A percentile compares a stretch with the other conserved stretches of the same genome.
Conservation (phyloP, 2,888 invertebrate genomes). For the Desoria tigrina region DNA sequence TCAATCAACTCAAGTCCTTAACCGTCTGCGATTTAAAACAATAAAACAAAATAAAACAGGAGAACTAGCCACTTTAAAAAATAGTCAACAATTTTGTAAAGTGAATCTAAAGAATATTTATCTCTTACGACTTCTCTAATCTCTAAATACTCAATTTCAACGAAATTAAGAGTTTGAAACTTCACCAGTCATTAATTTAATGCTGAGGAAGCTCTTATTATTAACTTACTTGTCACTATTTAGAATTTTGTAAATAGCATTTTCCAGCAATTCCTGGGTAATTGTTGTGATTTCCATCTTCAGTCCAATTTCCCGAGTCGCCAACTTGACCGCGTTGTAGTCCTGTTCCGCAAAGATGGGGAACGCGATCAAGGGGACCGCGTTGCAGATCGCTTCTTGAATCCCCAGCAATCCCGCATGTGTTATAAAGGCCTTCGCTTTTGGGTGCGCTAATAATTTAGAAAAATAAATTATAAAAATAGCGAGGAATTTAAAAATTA, state of each 20-base stretch:
- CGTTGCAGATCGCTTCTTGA: slow-evolving; percentile 40
- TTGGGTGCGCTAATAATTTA: slow-evolving; percentile 46
- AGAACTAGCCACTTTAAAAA: no score
- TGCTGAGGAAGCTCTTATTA: neutral
- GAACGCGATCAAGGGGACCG: slow-evolving; percentile 38
- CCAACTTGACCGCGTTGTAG: slow-evolving; percentile 36
- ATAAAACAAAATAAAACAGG: neutral
- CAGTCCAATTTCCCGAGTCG: slow-evolving; percentile 32
- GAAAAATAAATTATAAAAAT: no score
- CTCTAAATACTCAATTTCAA: neutral
- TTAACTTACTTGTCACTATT: slow-evolving; percentile 25
- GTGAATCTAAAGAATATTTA: no score
- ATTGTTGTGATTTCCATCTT: slow-evolving; percentile 35
- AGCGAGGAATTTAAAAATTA: neutral
- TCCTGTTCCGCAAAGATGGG: slow-evolving; percentile 49
- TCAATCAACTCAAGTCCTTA: neutral
- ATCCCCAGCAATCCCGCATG: slow-evolving; percentile 44
- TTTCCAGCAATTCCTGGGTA: slow-evolving; percentile 26
- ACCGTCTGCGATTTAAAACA: neutral
- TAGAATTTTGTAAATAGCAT: slow-evolving; percentile 35
- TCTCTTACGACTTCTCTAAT: neutral
- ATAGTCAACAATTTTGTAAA: no score
- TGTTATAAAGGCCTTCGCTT: slow-evolving; percentile 41
- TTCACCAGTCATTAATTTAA: no score
- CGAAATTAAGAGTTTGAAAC: neutral